Percentiles rank a stretch among this genome's conserved stretches.
Conservation (phyloP, 2,113 vertebrate genomes). For the Daubentonia madagascariensis region DNA sequence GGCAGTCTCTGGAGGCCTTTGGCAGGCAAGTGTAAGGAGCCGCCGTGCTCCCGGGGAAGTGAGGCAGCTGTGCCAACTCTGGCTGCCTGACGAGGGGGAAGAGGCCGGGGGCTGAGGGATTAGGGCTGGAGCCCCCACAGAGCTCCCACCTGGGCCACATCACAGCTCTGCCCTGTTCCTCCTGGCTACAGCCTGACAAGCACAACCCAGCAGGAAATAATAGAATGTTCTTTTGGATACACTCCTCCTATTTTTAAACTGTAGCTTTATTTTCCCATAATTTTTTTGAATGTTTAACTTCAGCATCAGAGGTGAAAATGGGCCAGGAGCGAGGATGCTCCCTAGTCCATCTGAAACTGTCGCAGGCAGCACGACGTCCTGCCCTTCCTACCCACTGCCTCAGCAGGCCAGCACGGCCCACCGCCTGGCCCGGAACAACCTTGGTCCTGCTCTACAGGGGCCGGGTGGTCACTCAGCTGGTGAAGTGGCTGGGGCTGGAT, state of each 20-base stretch:
- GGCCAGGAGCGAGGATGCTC: accelerated
- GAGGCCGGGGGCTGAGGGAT: background rate
- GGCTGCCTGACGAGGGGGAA: background rate
- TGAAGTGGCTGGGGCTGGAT: background rate
- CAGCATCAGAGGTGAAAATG: background rate
- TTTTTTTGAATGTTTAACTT: background rate
- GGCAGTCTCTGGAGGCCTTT: accelerated
- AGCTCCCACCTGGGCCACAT: background rate
- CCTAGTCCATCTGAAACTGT: accelerated
- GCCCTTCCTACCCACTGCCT: accelerated
- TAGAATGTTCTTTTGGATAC: background rate
- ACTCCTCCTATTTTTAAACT: background rate
- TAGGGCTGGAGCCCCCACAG: too few species aligned
- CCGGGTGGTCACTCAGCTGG: accelerated
- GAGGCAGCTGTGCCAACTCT: background rate
- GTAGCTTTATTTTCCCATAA: background rate
- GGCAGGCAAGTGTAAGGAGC: background rate
- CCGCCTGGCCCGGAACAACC: accelerated
- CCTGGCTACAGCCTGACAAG: background rate
- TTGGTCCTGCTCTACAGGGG: background rate
- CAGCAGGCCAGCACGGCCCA: too few species aligned
- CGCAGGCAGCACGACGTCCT: accelerated
- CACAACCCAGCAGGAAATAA: background rate
- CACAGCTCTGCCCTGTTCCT: background rate
- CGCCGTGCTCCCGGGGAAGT: accelerated